A percentile compares a stretch with the other conserved stretches of the same genome.
phyloP scores from a whole-genome alignment of 1,140 invertebrate genomes.

The Anastrepha ludens region DNA sequence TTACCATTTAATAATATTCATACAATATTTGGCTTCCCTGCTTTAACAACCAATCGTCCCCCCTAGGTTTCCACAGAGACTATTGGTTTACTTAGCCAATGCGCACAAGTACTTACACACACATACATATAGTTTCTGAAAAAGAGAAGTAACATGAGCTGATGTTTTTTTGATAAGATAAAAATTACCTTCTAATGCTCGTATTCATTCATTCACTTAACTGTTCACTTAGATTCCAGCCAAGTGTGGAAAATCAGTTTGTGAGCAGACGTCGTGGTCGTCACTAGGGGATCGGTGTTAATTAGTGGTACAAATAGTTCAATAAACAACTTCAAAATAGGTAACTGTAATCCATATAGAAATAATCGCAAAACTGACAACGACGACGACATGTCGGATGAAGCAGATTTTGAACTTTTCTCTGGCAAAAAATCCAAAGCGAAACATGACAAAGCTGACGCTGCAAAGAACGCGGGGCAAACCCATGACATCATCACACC shows the following conservation, averaged over 20 bases:
- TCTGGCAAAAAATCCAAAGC: slow-evolving; percentile 57
- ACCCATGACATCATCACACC: slow-evolving; percentile 46
- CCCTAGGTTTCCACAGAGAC: too few relatives aligned
- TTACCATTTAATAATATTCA: too few relatives aligned
- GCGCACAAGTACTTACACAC: too few relatives aligned
- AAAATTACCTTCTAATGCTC: background rate
- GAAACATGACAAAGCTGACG: slow-evolving; percentile 70
- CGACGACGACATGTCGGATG: slow-evolving; percentile 22
- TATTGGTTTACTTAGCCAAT: too few relatives aligned
- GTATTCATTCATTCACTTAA: background rate
- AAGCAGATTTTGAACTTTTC: slow-evolving; percentile 32
- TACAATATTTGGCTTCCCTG: too few relatives aligned
- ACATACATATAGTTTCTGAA: too few relatives aligned
- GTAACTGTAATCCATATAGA: slow-evolving; percentile 22
- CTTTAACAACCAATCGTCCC: too few relatives aligned
- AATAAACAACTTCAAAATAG: background rate
- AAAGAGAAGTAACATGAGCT: too few relatives aligned
- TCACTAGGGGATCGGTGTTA: background rate
- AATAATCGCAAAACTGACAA: background rate
- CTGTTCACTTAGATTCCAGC: background rate
- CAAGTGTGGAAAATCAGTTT: background rate
- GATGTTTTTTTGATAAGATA: background rate
- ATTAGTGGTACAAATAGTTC: background rate
- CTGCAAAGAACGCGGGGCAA: slow-evolving; percentile 57
- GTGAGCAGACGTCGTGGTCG: background rate